Base-by-base conservation (phyloP, 2,888 invertebrate genomes). In the Rotaria socialis region DNA sequence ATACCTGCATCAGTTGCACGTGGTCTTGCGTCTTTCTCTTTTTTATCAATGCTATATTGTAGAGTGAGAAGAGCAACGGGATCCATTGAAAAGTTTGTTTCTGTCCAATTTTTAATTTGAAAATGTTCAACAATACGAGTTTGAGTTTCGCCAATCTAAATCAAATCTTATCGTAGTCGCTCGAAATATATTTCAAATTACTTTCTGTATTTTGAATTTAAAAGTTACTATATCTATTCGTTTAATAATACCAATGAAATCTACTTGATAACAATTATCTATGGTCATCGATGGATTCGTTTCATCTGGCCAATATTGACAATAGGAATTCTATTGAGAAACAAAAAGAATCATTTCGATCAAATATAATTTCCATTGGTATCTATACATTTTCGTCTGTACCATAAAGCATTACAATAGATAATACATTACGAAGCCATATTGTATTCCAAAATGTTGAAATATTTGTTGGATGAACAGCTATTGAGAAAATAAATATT, bases 221-320 rank as follows among this genome's bases (percentile, higher is more conserved):
- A 16, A 11, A 24, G 43, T 80, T 11, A 47, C 80, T 2, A 43
- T 47, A 80, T 80, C 47, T 47, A 80, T 47, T 14, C 80, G 47
- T 47, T 80, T 22, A 24, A 80, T 8, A 22, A 0, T 8, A 41
- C 24, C 47, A 47, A 80, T n/a, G 24, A 80, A 47, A 47, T 80
- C n/a, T 19, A 80, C 47, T 24, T 80, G 80, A 80, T 80, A 80
- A 11, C 6, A 47, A 24, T n/a, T 5, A 16, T 67, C n/a, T n/a
- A 80, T n/a, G 5, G 7, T 80, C 8, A 47, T 43, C 14, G 80
- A 11, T n/a, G 80, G n/a, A 47, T 47, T 80, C 6, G 7, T 80
- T 47, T 80, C 80, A 80, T 80, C 47, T 24, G 80, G 80, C 80
- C 80, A 80, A 80, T 80, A 80, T 47, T 43, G 80, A 43, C 43